Evolutionary conservation across 2,888 invertebrate species (phyloP), one percentile per base, ranked within the genome.

Genomic region (Synergus gifuensis): DNA sequence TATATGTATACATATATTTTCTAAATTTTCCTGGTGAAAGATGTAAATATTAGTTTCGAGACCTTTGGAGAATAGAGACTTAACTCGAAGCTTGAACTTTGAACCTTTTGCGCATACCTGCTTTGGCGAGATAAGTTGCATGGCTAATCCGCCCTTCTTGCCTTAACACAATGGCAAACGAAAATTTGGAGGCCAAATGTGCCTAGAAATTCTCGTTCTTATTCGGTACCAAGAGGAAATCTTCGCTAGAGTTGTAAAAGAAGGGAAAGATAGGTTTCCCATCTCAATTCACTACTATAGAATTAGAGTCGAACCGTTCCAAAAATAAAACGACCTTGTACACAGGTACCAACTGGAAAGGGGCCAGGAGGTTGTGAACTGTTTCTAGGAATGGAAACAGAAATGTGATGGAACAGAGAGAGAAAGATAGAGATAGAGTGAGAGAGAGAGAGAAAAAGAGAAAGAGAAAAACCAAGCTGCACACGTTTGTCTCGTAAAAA

Each of bases 311-410:
- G 18, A 69, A 69, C 69, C 36, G 36, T 73, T 73, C 69, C 69
- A 54, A 54, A 73, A 73, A 73, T 73, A 73, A 73, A 28, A 36
- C 49, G 69, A 73, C 69, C 69, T 73, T 73, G 69, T 49, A 73
- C 28, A 54, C 49, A 49, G 69, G 69, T 73, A 73, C 69, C 69
- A 73, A 73, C 69, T 54, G 69, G 46, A 73, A 73, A 73, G 49
- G 49, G 49, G 46, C 49, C 69, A 73, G 69, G 16, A 60, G 60
- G 60, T 46, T 49, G 46, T 69, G 69, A 49, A 69, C 49, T 54
- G 49, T 9, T 73, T 73, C 54, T 69, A 16, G 46, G 28, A 16
- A 9, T 49, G 69, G 22, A 73, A 54, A 73, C 49, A 73, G 67
- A 67, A 67, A 22, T 60, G 18, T 22, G 12, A n/a, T 11, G 22